Base-by-base conservation (phyloP, 1,140 invertebrate genomes). In the Lethocerus indicus region DNA sequence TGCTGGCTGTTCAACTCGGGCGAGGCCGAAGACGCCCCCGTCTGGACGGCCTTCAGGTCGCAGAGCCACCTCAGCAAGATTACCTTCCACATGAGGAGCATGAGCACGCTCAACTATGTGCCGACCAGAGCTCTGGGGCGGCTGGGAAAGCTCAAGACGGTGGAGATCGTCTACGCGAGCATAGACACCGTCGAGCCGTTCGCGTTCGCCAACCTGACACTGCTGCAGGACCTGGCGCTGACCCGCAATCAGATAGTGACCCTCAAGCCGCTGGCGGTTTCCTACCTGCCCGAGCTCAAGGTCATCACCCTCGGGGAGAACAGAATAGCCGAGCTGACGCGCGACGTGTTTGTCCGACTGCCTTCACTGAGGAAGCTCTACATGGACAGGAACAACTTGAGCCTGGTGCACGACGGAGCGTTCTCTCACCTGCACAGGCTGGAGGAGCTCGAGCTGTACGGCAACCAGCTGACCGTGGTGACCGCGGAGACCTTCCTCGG, bases 331-430 rank as follows among this genome's bases (percentile, higher is more conserved):
- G 79, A 81, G 60, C 73, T 87, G 40, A 74, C 76, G 50, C 72
- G 75, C 36, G 71, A 76, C 52, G 74, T 76, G 0, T 85, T 87
- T 61, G 68, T 73, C 2, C 74, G 79, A 58, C 58, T 86, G 18
- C 79, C 79, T 0, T 69, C 69, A n/a, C 65, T 86, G 45, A 70
- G 72, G 44, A 72, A 73, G 42, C 64, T 87, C 12, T 71, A 69
- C 51, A 63, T 87, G 25, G 76, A 76, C 45, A 68, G 72, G 18
- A 87, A 87, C 61, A 79, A 81, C 58, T 75, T 87, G 42, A 73
- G 73, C n/a, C 67, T 71, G 9, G 64, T 87, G 39, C 77, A 77
- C 52, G 79, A 84, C 47, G 70, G 72, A 12, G 77, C 81, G 0
- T 84, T 86, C 59, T 70, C 70, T 41, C 71, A 81, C 49, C 66